Evolutionary conservation across 2,888 invertebrate species (phyloP), one percentile per base, ranked within the genome.

Genomic region (Nomada ruficornis): DNA sequence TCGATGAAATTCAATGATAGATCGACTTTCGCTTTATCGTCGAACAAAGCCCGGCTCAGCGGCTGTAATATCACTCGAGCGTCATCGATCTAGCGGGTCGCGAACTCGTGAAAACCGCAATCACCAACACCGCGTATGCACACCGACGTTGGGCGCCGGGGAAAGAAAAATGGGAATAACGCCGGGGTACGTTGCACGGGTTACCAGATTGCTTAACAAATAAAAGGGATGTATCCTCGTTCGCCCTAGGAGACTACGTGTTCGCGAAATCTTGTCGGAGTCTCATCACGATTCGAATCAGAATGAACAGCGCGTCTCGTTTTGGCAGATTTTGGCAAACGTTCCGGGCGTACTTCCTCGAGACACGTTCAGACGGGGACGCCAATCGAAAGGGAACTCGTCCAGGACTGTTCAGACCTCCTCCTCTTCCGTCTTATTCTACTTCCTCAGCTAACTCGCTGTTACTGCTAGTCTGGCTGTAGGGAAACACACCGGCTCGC

Each of bases 401-500:
- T 42, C 54, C 60, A 5, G 52, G 57, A 15, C 65, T 52, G 71
- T 76, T 72, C 47, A 36, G 36, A 36, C 57, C 23, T 57, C 57
- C 23, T 2, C 9, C 23, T 57, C 26, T 29, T 29, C 60, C 73
- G 73, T 23, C 26, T 36, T 36, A 36, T 36, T 36, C 36, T 36
- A 36, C 20, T 54, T 54, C 62, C 20, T 42, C n/a, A 36, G 20
- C 64, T 60, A 36, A 47, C 26, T 64, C 11, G 57, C 44, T 62
- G n/a, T 59, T 15, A 18, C n/a, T 55, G 60, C n/a, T 68, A 44
- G 59, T 23, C 15, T 36, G 26, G 59, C 50, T 23, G 60, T 44
- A 44, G 57, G 62, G 75, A 67, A 62, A 79, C 80, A 80, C 83
- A 78, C 76, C 65, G 80, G 60, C 72, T 73, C 84, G 26, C 75